Base-by-base conservation (phyloP, 2,113 vertebrate genomes). In the Zosterops borbonicus region DNA sequence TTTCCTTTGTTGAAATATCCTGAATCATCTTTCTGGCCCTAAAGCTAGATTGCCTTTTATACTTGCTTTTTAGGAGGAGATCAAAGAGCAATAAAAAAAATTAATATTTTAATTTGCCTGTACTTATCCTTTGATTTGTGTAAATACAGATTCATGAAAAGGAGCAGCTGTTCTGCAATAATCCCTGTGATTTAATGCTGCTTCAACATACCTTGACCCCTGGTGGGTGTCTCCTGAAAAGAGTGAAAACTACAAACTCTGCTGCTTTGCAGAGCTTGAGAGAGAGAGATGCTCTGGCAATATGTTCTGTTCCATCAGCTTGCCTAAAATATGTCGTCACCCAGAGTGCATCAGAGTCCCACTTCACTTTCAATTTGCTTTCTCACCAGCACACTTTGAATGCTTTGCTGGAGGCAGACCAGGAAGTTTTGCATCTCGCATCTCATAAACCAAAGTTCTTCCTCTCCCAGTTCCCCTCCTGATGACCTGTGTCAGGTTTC, bases 71-170 rank as follows among this genome's bases (percentile, higher is more conserved):
- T 52, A 87, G 56, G 21, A 84, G 22, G 31, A 92, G 62, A 87
- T 91, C 53, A 92, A 89, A 95, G 67, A 83, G 53, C 31, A 58
- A 56, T 74, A 75, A 76, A 94, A 94, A 92, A 91, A 88, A 46
- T 3, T 47, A 44, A 12, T 74, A 83, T 91, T 93, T 92, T 90
- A 44, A 47, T 58, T 92, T 89, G 60, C 11, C 65, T 41, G 12
- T 91, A 53, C 53, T 86, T 89, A 89, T 35, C 60, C 60, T 88
- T 89, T 96, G 52, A 95, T 75, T 70, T 74, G 70, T 64, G 28
- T 93, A 86, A 92, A 81, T 81, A 68, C 12, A 83, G 47, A 49
- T 22, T 89, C 41, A 23, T 73, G 52, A 90, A 78, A 83, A 96
- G 59, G 19, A 93, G 37, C 83, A 81, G 60, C 87, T 95, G 64